Evolutionary conservation across 92 coral and sea anemone species (phyloP), one percentile per base, ranked within the genome.

Genomic region (Actinernus sp.): DNA sequence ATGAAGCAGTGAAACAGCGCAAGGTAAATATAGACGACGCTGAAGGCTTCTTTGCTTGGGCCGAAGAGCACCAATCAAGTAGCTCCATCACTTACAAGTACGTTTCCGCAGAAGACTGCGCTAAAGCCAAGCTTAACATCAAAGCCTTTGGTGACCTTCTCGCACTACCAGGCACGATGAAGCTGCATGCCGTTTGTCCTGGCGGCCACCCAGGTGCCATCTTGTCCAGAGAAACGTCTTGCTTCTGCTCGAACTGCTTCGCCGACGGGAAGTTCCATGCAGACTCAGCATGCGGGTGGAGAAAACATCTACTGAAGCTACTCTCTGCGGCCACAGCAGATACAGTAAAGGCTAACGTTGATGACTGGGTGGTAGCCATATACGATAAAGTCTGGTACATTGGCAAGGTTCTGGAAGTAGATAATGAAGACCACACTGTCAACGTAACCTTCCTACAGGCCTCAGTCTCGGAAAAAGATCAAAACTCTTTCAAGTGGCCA

Each of bases 111-210:
- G 73, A 74, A 37, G 66, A 62, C 49, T 34, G 19, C 55, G 38
- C 39, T 43, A 21, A 4, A 5, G 18, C 25, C 45, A 30, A 4
- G 26, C 57, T 2, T 51, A 32, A 30, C 44, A 27, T 48, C 59
- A 49, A 48, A 40, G 34, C 21, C 26, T 61, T 14, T 49, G 28
- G 45, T 49, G 18, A 26, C 46, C 53, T n/a, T n/a, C n/a, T n/a
- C n/a, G n/a, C n/a, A n/a, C n/a, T n/a, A n/a, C n/a, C 69, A 39
- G 69, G 81, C 47, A 81, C 75, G 13, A 71, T 81, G 76, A 14
- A 48, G 24, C 20, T 71, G n/a, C 81, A 71, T 16, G 81, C 87
- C 1, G 74, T 63, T 1, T 47, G 61, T 27, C 39, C 73, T 23
- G n/a, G 38, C 30, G 51, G 27, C 16, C 58, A 37, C 3, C 39